phyloP scores from a whole-genome alignment of 2,888 invertebrate species.

The Tenthredo livida region DNA sequence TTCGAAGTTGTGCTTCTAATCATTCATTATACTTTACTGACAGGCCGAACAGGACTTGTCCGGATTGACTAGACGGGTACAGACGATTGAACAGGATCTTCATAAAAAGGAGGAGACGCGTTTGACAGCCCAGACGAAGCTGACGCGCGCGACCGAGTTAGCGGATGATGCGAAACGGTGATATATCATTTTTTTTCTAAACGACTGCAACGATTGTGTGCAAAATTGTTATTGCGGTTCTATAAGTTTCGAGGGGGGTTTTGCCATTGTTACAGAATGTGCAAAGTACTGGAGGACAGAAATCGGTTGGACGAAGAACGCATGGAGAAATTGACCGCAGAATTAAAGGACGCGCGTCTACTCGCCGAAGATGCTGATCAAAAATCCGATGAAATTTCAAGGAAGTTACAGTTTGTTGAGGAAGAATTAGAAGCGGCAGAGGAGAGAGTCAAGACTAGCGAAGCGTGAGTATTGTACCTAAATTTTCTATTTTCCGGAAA shows the following conservation, averaged over 20 bases:
- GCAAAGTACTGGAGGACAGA: slow-evolving; percentile 84
- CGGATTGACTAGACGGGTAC: slow-evolving; percentile 83
- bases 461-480: slow-evolving; percentile 77
- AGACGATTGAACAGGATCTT: slow-evolving; percentile 84
- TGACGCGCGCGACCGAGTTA: slow-evolving; percentile 85
- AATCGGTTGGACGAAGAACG: slow-evolving; percentile 84
- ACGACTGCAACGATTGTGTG: background rate
- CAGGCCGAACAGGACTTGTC: slow-evolving; percentile 84
- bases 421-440: slow-evolving; percentile 86
- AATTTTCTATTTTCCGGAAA: background rate
- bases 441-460: slow-evolving; percentile 84
- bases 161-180: slow-evolving; percentile 88
- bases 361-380: slow-evolving; percentile 86
- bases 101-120: slow-evolving; percentile 85
- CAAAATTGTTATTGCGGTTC: background rate
- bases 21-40: slow-evolving; percentile 35
- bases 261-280: slow-evolving; percentile 77
- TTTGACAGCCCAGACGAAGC: slow-evolving; percentile 82
- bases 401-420: slow-evolving; percentile 85
- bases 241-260: background rate
- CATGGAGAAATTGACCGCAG: slow-evolving; percentile 83
- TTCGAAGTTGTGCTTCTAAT: slow-evolving; percentile 4
- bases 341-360: slow-evolving; percentile 85
- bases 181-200: slow-evolving; percentile 53
- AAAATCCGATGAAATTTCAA: slow-evolving; percentile 86